phyloP scores from a whole-genome alignment of 2,113 vertebrate genomes.

The Protobothrops mucrosquamatus region DNA sequence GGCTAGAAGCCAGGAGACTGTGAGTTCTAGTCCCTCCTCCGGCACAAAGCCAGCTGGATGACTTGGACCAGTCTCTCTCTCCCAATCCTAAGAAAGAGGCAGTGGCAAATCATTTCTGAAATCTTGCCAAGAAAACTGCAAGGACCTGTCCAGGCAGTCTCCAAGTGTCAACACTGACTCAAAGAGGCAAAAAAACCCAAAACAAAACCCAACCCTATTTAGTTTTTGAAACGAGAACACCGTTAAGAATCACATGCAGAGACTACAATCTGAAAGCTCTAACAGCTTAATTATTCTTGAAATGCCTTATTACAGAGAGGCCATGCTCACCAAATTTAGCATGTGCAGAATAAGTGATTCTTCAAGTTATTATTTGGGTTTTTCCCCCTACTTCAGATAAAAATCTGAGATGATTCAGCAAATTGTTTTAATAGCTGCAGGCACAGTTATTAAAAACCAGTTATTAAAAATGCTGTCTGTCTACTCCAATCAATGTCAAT shows the following conservation, averaged over 20 bases:
- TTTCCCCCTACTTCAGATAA: neutral
- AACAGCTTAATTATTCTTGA: slow-evolving; percentile 51
- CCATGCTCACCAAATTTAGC: neutral
- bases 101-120: neutral
- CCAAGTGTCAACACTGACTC: neutral
- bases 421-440: neutral
- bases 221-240: slow-evolving; percentile 29
- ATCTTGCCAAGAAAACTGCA: neutral
- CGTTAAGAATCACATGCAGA: slow-evolving; percentile 53
- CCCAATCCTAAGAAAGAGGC: neutral
- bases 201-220: neutral
- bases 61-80: neutral
- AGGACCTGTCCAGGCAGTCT: neutral
- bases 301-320: slow-evolving; percentile 47
- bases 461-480: neutral
- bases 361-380: neutral
- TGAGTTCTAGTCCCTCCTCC: neutral
- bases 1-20: neutral
- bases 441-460: neutral
- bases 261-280: slow-evolving; percentile 52
- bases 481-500: neutral
- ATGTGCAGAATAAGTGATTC: slow-evolving; percentile 27
- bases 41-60: neutral
- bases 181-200: neutral
- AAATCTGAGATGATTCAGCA: slow-evolving; percentile 1